Conservation (phyloP, 92 coral and sea anemone genomes). For the Palythoa grandiflora region DNA sequence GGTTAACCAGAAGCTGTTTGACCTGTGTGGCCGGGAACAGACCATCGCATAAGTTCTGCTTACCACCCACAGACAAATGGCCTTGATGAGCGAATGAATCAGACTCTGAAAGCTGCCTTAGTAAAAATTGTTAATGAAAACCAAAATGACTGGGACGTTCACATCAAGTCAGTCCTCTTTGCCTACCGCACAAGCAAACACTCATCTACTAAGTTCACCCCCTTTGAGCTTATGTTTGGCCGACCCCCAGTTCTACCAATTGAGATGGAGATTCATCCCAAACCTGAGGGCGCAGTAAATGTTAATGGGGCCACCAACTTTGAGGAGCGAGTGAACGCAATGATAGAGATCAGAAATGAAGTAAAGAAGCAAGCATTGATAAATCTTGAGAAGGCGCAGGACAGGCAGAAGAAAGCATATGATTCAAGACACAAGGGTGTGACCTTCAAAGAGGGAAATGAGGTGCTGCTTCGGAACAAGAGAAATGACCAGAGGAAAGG, state of each 20-base stretch:
- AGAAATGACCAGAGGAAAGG: no score
- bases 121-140: constrained; percentile 62
- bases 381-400: no score
- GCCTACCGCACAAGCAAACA: constrained; percentile 27
- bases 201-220: constrained; percentile 66
- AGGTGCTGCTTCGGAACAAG: no score
- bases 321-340: no score
- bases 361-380: no score
- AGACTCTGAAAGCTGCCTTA: constrained; percentile 60
- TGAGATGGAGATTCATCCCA: constrained; percentile 63
- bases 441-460: no score
- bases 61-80: neutral
- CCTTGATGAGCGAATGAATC: constrained; percentile 60
- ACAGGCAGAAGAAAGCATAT: no score
- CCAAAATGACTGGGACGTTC: constrained; percentile 71
- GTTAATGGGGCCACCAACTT: no score
- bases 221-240: constrained; percentile 74
- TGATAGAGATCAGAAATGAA: no score
- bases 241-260: constrained; percentile 59
- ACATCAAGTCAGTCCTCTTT: constrained; percentile 64
- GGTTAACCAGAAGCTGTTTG: constrained; percentile 55
- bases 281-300: no score
- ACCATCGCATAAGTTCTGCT: no score
- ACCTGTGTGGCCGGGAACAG: constrained; percentile 53
- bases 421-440: no score